Evolutionary conservation across 2,888 invertebrate genomes (phyloP), one percentile per base, ranked within the genome.

Genomic region (Trilocha varians): DNA sequence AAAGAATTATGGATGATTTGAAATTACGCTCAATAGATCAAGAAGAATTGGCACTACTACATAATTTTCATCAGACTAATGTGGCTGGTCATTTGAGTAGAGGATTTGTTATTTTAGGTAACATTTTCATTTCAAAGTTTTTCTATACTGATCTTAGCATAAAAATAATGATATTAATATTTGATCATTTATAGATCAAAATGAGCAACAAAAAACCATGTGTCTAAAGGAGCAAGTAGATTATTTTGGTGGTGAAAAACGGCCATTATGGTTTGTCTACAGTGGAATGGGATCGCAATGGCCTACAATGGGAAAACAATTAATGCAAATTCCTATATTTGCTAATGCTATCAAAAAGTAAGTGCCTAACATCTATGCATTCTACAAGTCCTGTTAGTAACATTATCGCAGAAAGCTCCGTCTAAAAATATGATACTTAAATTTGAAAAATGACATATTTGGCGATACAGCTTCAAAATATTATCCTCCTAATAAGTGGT

Each of bases 191-290:
- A 38, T 40, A 78, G 78, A 63, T 38, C 65, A 63, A 3, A 54
- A 70, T n/a, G n/a, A n/a, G 13, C 56, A 70, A 0, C 50, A 62
- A 0, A 51, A 70, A 32, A 77, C 80, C 0, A 51, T 70, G 0
- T 55, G 65, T 32, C 40, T 76, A 1, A 41, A 44, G 2, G 69
- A 77, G 40, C 58, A 62, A 13, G 48, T 47, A 0, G 61, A 60
- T 9, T 76, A 77, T 46, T 74, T 62, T 15, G 73, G 78, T 38
- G 59, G 68, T 9, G 69, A 51, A 0, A 57, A 61, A 15, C 65
- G 87, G 1, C 90, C 91, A 3, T 70, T 92, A 9, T 92, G 91
- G 89, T 91, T 88, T 65, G 87, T n/a, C n/a, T n/a, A n/a, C n/a
- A n/a, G n/a, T n/a, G n/a, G n/a, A n/a, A n/a, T n/a, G n/a, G n/a